Base-by-base conservation (phyloP, 2,797 vertebrate species). In the Trichosurus vulpecula region DNA sequence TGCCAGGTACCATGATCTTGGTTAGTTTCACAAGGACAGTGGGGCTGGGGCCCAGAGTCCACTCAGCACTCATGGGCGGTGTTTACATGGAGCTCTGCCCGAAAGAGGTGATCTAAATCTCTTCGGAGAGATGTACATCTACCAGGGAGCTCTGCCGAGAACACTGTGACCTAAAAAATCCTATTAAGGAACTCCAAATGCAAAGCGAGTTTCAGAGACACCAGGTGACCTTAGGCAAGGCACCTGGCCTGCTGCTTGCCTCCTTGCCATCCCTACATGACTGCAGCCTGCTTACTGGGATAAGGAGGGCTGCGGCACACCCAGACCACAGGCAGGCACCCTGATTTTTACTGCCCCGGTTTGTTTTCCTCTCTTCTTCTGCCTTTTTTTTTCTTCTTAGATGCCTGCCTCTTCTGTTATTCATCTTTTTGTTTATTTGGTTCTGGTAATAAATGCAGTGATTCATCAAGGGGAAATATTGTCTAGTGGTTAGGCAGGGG, bases 11-110 rank as follows among this genome's bases (percentile, higher is more conserved):
- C 12, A 55, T 93, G 96, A 97, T 87, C 87, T 41, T 92, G 92
- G 93, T 97, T 94, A 94, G 90, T 25, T 52, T 95, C 91, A 95
- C 96, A 74, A 56, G 27, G 92, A 93, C 93, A 93, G 95, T 90
- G 74, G 74, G 74, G 90, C 47, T 0, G 0, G 90, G 81, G 92
- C 91, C 97, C 96, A 97, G 92, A 96, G 81, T 97, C 87, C 94
- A 58, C 96, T 97, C 96, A 96, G 94, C 95, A 97, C 94, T 91
- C 97, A 97, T 96, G 97, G 97, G 97, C 54, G 92, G 97, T 97
- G 97, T 97, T 98, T 97, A 97, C 97, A 97, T 98, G 98, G 98
- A 97, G 97, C 96, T 97, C 93, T 97, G 97, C 97, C 98, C n/a
- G 3, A 97, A 97, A 97, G 96, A 97, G 96, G 96, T 96, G 96